A percentile compares a stretch with the other conserved stretches of the same genome.
Conservation (phyloP, 2,113 vertebrate species). For the Urocitellus parryii region DNA sequence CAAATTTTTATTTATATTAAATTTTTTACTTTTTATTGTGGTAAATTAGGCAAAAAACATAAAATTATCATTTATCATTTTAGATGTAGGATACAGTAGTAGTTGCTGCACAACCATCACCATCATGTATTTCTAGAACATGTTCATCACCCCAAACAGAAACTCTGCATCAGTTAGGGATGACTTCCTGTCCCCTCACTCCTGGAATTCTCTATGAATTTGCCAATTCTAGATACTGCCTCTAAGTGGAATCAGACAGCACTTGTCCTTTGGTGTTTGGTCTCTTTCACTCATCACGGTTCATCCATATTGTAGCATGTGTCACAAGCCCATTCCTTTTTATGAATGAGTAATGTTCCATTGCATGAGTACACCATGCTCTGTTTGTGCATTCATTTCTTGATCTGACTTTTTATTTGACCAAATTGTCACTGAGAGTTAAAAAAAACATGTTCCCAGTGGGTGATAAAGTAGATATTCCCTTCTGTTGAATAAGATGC, state of each 20-base stretch:
- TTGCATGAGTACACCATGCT: background rate
- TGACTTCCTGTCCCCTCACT: too few relatives aligned
- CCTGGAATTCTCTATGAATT: background rate
- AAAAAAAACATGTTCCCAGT: background rate
- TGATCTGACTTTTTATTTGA: background rate
- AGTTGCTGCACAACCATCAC: background rate
- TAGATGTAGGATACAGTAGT: background rate
- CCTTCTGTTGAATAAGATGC: background rate
- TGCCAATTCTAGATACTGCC: background rate
- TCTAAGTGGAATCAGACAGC: rapidly evolving
- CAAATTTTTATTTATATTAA: background rate
- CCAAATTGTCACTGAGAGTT: background rate
- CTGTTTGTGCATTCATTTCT: background rate
- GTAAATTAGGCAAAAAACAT: background rate
- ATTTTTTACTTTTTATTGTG: background rate
- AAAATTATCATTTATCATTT: background rate
- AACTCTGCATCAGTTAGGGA: background rate
- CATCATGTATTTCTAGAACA: background rate
- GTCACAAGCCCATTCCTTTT: background rate
- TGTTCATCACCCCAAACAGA: background rate
- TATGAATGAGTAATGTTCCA: background rate
- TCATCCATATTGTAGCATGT: background rate
- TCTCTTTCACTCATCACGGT: background rate
- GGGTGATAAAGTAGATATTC: background rate
- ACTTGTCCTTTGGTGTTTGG: background rate